Base-by-base conservation (phyloP, 2,888 invertebrate species). In the Tenthredo amoena region DNA sequence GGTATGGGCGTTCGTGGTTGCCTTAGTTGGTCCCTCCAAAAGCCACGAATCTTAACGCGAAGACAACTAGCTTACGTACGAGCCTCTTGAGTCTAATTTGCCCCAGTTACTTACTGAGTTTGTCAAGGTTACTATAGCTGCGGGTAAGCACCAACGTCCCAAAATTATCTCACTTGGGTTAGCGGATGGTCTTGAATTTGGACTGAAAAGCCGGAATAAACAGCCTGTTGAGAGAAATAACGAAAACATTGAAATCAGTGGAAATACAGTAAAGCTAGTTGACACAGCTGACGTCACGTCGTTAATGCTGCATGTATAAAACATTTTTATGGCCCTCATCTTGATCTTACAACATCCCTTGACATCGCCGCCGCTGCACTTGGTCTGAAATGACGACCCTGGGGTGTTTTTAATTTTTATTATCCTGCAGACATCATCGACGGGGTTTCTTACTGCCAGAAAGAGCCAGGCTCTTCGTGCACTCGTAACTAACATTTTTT, bases 21-120 rank as follows among this genome's bases (percentile, higher is more conserved):
- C 43, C 26, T 43, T 74, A 74, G 74, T 18, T 43, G 12, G 40
- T 43, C 40, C 77, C 55, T 50, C 50, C 77, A 50, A 55, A 55
- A 77, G 77, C 55, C 47, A 77, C 50, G 77, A 55, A 55, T 77
- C 50, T 77, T 50, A 55, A 43, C 50, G 31, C 77, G 77, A 77
- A 77, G 50, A 77, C 77, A 77, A 50, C 77, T 34, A 34, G 77
- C 77, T 50, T 77, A 55, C 55, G n/a, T 55, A 77, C 77, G 77
- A 77, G 77, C 31, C 77, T 77, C 77, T 77, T 26, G 77, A 77
- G 77, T 47, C 31, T 77, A 47, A 55, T 77, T 77, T 77, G n/a
- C 77, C 50, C 77, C 55, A 26, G 77, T 77, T 77, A 77, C 77
- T 77, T 77, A 26, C n/a, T 15, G 26, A 77, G 50, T 77, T 77